Evolutionary conservation across 2,113 vertebrate genomes (phyloP).

Genomic region (Pelecanoides urinatrix): DNA sequence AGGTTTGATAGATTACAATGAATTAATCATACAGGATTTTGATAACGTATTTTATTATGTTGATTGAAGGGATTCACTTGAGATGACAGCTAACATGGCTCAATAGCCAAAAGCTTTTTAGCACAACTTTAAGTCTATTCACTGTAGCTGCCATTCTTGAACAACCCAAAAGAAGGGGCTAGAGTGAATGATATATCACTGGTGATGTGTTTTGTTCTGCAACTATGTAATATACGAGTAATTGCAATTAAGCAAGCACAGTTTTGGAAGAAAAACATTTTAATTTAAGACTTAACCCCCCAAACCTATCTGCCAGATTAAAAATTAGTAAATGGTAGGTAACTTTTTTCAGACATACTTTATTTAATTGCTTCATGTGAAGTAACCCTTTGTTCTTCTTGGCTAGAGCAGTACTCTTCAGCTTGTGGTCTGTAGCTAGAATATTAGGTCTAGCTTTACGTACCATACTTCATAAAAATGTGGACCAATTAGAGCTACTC

Average conservation of each 20-base stretch:
- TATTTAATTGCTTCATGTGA: neutral
- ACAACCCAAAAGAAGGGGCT: neutral
- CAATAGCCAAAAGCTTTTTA: constrained; percentile 38
- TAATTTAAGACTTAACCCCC: neutral
- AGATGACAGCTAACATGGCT: constrained; percentile 48
- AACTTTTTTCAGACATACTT: neutral
- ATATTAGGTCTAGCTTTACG: neutral
- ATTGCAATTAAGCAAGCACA: neutral
- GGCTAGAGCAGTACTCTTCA: neutral
- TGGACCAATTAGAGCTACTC: neutral
- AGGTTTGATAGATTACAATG: constrained; percentile 55
- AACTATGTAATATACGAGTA: neutral
- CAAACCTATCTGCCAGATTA: neutral
- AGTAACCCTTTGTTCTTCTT: constrained; percentile 3
- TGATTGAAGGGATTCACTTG: constrained; percentile 28
- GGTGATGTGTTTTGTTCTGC: neutral
- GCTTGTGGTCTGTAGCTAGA: neutral
- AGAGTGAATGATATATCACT: neutral
- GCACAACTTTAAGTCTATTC: neutral
- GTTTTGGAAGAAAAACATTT: constrained; percentile 9
- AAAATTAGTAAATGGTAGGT: neutral
- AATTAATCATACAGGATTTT: constrained; percentile 47
- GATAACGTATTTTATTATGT: constrained; percentile 58
- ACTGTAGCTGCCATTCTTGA: constrained; percentile 26
- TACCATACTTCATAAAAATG: neutral